Conservation (phyloP, 2,888 invertebrate species). For the Pseudeuparius sepicola region DNA sequence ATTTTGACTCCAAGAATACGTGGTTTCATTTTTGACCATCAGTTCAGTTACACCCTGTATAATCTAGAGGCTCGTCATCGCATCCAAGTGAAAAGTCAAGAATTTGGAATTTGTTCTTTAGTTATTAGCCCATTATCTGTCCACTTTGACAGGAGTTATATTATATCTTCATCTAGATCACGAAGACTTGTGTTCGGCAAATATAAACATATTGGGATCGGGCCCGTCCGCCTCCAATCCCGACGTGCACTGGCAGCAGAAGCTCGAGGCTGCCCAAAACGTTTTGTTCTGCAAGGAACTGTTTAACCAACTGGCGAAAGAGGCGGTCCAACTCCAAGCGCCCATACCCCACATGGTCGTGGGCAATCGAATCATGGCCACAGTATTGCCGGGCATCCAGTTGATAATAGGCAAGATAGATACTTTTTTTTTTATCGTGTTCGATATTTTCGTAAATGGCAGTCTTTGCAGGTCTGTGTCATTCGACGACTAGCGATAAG, state of each 20-base stretch:
- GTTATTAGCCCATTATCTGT: no score
- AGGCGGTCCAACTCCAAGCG: constrained; percentile 87
- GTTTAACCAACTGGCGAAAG: constrained; percentile 87
- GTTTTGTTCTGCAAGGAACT: constrained; percentile 95
- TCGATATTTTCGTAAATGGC: not conserved
- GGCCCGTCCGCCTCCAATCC: constrained; percentile 62
- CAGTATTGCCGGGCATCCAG: constrained; percentile 87
- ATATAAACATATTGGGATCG: constrained; percentile 66
- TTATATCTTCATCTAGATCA: no score
- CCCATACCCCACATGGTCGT: constrained; percentile 95
- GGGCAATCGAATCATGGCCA: constrained; percentile 93
- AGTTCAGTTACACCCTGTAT: no score
- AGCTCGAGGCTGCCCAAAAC: constrained; percentile 94
- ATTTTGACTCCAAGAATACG: no score
- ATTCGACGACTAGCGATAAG: constrained; percentile 60
- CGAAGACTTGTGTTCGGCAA: constrained; percentile 79
- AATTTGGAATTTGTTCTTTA: no score
- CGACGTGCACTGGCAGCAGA: constrained; percentile 88
- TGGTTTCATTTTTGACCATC: no score
- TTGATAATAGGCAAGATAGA: constrained; percentile 44
- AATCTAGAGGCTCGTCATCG: no score
- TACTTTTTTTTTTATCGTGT: constrained; percentile 1
- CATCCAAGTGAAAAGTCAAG: no score
- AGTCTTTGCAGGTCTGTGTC: constrained; percentile 60
- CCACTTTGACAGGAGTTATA: no score